Percentiles rank a stretch among this genome's conserved stretches.
Conservation (phyloP, 1,140 invertebrate genomes). For the Babylonia areolata region DNA sequence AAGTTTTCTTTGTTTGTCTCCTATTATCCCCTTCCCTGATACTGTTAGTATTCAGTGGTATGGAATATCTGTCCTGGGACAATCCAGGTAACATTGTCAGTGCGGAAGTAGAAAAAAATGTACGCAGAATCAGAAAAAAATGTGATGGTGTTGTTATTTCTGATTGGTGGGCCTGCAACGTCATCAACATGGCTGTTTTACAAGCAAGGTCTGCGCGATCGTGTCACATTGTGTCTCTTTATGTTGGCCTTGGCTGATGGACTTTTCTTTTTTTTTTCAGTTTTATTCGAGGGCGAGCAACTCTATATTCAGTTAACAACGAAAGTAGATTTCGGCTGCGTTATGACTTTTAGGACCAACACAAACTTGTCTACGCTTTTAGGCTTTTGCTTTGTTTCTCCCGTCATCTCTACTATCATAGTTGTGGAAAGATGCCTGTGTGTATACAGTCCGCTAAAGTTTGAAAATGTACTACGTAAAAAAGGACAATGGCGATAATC, state of each 20-base stretch:
- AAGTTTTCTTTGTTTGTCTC: no score
- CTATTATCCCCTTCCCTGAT: no score
- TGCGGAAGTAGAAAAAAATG: no score
- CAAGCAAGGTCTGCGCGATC: background rate
- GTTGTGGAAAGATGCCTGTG: background rate
- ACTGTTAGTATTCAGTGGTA: no score
- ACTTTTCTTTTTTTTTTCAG: background rate
- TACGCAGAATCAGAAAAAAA: background rate
- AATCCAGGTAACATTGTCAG: no score
- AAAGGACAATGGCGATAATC: background rate
- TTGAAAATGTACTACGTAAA: background rate
- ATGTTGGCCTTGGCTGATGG: background rate
- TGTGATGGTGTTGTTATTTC: background rate
- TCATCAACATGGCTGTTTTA: slow-evolving; percentile 21
- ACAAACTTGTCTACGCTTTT: background rate
- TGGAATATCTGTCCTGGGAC: no score
- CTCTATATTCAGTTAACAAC: background rate
- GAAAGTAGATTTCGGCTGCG: background rate
- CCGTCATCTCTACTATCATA: background rate
- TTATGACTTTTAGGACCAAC: background rate
- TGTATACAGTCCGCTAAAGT: background rate
- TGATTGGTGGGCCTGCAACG: slow-evolving; percentile 9
- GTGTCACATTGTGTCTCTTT: background rate
- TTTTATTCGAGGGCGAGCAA: background rate
- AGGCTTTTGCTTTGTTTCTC: background rate